Percentiles rank a stretch among this genome's conserved stretches.
phyloP scores from a whole-genome alignment of 2,797 vertebrate genomes.

The Microchirus variegatus region DNA sequence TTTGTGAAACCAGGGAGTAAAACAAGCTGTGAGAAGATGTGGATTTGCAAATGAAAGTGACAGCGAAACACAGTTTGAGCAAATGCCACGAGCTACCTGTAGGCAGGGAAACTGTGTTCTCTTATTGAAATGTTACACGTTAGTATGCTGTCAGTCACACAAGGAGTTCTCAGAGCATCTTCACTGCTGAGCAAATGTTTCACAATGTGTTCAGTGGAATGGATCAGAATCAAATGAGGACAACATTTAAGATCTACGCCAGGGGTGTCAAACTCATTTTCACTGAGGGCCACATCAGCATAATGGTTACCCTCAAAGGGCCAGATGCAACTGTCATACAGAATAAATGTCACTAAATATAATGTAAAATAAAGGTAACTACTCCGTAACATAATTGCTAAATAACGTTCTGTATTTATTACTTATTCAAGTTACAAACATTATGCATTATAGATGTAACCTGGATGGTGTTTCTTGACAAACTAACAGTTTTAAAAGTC shows the following conservation, averaged over 20 bases:
- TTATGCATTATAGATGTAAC: too few species aligned
- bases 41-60: conserved; percentile 41
- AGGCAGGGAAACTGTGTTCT: conserved; percentile 38
- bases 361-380: too few species aligned
- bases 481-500: too few species aligned
- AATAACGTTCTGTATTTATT: too few species aligned
- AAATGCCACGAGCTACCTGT: conserved; percentile 57
- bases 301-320: too few species aligned
- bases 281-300: too few species aligned
- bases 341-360: too few species aligned
- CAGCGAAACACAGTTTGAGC: conserved; percentile 48
- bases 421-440: too few species aligned
- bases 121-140: conserved; percentile 38
- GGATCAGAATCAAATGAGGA: conserved; percentile 11
- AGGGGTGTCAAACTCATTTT: too few species aligned
- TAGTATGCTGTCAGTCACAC: conserved; percentile 48
- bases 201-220: conserved; percentile 14
- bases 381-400: too few species aligned
- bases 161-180: conserved; percentile 32
- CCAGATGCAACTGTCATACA: too few species aligned
- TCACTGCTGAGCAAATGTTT: conserved; percentile 39
- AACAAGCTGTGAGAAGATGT: conserved; percentile 38
- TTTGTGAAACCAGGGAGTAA: conserved; percentile 15
- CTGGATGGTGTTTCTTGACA: too few species aligned
- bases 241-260: conserved; percentile 10